phyloP scores from a whole-genome alignment of 2,888 invertebrate genomes.

The Omphaloscelis lunosa region DNA sequence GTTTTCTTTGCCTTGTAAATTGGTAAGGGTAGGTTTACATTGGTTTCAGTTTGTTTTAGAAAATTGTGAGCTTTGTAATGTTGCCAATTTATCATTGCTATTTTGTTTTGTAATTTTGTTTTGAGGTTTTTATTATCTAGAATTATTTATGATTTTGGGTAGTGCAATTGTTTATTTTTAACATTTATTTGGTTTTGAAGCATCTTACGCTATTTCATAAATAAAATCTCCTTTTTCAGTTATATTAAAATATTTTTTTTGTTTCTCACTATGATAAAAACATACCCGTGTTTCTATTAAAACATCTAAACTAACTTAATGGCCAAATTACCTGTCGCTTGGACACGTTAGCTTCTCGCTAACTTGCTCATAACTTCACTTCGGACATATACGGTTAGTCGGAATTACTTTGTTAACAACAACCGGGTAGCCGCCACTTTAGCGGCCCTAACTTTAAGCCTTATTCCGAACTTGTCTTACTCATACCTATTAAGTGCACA shows the following conservation, averaged over 20 bases:
- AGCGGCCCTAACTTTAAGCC: slow-evolving; percentile 47
- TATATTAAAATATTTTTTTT: not conserved
- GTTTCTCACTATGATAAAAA: not conserved
- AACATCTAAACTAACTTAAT: slow-evolving; percentile 45
- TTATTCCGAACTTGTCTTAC: slow-evolving; percentile 51
- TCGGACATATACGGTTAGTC: slow-evolving; percentile 45
- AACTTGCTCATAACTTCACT: slow-evolving; percentile 63
- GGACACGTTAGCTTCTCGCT: slow-evolving; percentile 45
- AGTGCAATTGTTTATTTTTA: too few relatives aligned
- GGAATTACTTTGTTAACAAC: slow-evolving; percentile 59
- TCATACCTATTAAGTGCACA: slow-evolving; percentile 44
- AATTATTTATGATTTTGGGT: not conserved
- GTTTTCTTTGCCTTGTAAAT: slow-evolving; percentile 57
- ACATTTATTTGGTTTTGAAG: not conserved
- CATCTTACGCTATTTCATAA: not conserved
- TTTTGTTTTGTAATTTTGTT: not conserved
- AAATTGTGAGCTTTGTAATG: not conserved
- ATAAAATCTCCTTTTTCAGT: too few relatives aligned
- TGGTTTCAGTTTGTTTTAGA: not conserved
- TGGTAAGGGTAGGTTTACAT: slow-evolving; percentile 36
- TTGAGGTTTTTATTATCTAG: too few relatives aligned
- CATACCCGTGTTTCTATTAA: slow-evolving; percentile 6
- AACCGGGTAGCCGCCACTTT: slow-evolving; percentile 52
- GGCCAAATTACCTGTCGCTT: slow-evolving; percentile 50
- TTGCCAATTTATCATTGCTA: not conserved